Evolutionary conservation across 2,888 invertebrate species (phyloP).

Genomic region (Cataglyphis cursor): DNA sequence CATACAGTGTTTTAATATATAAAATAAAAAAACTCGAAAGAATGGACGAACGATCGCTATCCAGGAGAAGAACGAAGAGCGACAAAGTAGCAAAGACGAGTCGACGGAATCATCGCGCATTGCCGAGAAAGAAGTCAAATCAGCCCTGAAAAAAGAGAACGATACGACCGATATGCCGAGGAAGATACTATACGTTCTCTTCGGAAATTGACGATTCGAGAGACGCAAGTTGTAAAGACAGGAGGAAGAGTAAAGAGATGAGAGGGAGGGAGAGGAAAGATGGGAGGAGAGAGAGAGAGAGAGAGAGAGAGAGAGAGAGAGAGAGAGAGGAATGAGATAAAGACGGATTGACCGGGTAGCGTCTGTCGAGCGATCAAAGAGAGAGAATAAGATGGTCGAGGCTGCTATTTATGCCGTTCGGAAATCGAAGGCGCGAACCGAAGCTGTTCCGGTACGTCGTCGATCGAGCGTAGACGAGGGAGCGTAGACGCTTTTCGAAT

Average conservation of each 20-base stretch:
- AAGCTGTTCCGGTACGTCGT: conserved; percentile 53
- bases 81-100: conserved; percentile 35
- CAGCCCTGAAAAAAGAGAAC: conserved; percentile 24
- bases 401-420: conserved; percentile 51
- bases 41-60: not conserved
- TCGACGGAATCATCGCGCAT: conserved; percentile 27
- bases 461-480: conserved; percentile 48
- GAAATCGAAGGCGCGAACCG: conserved; percentile 62
- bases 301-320: not conserved
- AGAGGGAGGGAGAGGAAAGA: too few species aligned
- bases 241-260: not conserved
- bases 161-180: conserved; percentile 4
- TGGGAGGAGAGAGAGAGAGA: not conserved
- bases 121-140: conserved; percentile 41
- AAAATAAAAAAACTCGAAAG: not conserved
- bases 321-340: conserved; percentile 17
- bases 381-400: conserved; percentile 41
- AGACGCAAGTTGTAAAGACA: conserved; percentile 32
- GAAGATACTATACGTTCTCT: conserved; percentile 47
- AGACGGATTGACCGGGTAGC: conserved; percentile 52
- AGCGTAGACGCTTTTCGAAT: conserved; percentile 62
- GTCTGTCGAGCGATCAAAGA: conserved; percentile 49
- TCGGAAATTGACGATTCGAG: conserved; percentile 52
- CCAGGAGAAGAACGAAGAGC: conserved; percentile 12
- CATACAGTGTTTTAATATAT: not conserved